phyloP scores from a whole-genome alignment of 2,797 vertebrate genomes.

The Melanotaenia maccullochi region DNA sequence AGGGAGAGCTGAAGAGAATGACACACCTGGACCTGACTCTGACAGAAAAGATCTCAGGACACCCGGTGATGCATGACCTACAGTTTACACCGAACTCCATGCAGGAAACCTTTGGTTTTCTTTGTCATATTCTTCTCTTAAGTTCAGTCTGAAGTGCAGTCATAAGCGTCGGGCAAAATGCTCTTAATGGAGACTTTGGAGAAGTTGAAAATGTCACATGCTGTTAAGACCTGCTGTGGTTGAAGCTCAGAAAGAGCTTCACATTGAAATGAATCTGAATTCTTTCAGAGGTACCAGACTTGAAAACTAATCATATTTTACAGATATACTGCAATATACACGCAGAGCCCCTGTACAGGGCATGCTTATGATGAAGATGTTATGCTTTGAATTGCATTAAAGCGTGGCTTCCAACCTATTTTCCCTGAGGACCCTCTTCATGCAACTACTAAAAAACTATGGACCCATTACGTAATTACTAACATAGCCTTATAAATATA shows the following conservation, averaged over 20 bases:
- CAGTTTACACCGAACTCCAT: conserved; percentile 8
- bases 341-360: no score
- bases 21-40: conserved; percentile 25
- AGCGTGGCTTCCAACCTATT: no score
- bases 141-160: conserved; percentile 43
- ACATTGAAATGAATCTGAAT: background rate
- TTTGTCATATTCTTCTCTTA: conserved; percentile 37
- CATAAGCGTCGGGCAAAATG: background rate
- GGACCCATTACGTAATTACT: no score
- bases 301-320: no score
- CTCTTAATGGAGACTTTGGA: conserved; percentile 28
- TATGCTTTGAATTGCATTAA: no score
- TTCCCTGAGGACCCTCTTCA: no score
- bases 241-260: background rate
- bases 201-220: conserved; percentile 52
- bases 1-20: conserved; percentile 21
- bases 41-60: conserved; percentile 33
- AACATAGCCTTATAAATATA: no score
- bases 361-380: no score
- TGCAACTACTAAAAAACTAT: no score
- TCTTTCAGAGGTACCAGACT: background rate
- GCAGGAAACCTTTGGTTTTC: conserved; percentile 30
- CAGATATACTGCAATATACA: no score
- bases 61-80: conserved; percentile 34
- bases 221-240: conserved; percentile 13